Evolutionary conservation across 2,888 invertebrate species (phyloP), one percentile per base, ranked within the genome.

Genomic region (Timema podura): DNA sequence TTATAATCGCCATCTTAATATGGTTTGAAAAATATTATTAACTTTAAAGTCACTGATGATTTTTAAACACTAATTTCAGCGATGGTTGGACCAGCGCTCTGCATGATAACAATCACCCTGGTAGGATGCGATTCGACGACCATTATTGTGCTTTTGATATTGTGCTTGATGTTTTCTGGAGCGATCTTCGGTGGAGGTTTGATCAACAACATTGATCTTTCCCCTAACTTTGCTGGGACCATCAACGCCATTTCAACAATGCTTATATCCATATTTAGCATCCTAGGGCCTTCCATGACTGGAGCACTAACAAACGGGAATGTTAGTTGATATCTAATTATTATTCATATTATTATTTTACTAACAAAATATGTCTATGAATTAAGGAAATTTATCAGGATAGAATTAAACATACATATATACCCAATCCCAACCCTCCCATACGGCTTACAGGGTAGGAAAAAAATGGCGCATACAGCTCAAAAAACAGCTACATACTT

Each of bases 131-230:
- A 68, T 49, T 15, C 68, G 48, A 48, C 48, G 10, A 11, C 48
- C 47, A 68, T 64, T 16, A 44, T 61, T 15, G 48, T 68, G 47
- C 68, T 68, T 16, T 30, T 68, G 61, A 61, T 64, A 9, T 8
- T 68, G 30, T 48, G 48, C 48, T 47, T 59, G 48, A 44, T 59
- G 15, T 48, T 68, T 48, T 45, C 48, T 11, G 68, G 68, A 46
- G 46, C 15, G 11, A 45, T 47, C 9, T 48, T 47, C 47, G 65
- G 65, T 10, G 65, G 65, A 45, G 46, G 68, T 48, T 10, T 49
- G 11, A 16, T 65, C 13, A 65, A 65, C 65, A 45, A 65, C 2
- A 30, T 59, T 30, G 59, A 59, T 2, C 59, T 59, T 30, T 59
- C 59, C 44, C 59, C 59, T 16, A 59, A 59, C 59, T 59, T 59